These are phyloP conservation scores for Drosophila formosana DNA, from an alignment of 2,888 invertebrate genomes.

Conservation along the genomic window DNA sequence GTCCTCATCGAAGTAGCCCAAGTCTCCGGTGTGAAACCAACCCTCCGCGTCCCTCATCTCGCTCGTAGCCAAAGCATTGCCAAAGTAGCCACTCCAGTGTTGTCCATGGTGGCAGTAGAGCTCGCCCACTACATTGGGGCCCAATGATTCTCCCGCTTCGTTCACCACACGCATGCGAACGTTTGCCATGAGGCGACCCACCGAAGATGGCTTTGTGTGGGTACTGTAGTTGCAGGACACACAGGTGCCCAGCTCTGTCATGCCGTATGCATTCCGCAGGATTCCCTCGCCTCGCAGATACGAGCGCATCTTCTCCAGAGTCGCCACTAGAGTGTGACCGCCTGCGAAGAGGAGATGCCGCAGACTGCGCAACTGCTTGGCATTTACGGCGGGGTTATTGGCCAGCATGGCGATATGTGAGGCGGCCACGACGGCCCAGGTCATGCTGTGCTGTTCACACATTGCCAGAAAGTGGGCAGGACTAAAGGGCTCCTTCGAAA, in stretches of 20 bases:
- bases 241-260: constrained; percentile 69
- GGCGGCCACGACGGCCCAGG: constrained; percentile 60
- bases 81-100: constrained; percentile 82
- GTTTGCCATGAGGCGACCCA: constrained; percentile 66
- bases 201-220: constrained; percentile 61
- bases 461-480: constrained; percentile 61
- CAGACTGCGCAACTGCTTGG: constrained; percentile 55
- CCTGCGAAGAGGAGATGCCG: constrained; percentile 66
- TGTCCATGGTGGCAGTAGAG: constrained; percentile 60
- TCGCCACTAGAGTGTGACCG: constrained; percentile 60
- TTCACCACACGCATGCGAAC: constrained; percentile 67
- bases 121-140: constrained; percentile 74
- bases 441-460: constrained; percentile 67
- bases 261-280: constrained; percentile 73
- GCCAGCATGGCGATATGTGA: constrained; percentile 68
- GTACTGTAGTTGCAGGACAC: constrained; percentile 49
- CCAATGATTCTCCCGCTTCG: constrained; percentile 61
- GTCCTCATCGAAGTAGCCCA: constrained; percentile 83
- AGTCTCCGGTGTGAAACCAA: constrained; percentile 83
- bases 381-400: constrained; percentile 45
- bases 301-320: constrained; percentile 58
- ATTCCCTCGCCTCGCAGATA: constrained; percentile 46
- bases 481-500: constrained; percentile 63
- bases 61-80: constrained; percentile 71
- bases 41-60: constrained; percentile 76